phyloP scores from a whole-genome alignment of 2,888 invertebrate genomes.

The Mesorhabditis belari region DNA sequence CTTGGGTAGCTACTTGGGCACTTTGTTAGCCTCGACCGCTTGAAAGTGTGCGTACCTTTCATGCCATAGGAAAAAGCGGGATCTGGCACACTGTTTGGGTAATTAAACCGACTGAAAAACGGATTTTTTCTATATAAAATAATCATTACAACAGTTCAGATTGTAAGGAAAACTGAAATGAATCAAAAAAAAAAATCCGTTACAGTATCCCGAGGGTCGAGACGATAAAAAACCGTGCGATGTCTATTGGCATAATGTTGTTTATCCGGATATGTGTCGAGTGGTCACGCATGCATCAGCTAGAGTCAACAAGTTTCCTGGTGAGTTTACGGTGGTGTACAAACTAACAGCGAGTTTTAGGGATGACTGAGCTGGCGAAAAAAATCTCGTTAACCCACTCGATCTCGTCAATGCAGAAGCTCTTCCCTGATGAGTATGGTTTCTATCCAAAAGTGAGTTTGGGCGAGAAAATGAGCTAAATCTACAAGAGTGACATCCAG shows the following conservation, averaged over 20 bases:
- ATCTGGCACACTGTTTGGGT: too few species aligned
- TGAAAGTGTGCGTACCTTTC: too few species aligned
- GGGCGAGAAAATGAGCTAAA: conserved; percentile 51
- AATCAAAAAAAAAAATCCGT: too few species aligned
- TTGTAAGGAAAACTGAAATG: too few species aligned
- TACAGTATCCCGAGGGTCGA: conserved; percentile 48
- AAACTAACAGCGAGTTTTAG: conserved; percentile 32
- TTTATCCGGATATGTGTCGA: conserved; percentile 54
- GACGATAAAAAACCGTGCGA: conserved; percentile 54
- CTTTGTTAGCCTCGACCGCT: too few species aligned
- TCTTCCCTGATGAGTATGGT: conserved; percentile 57
- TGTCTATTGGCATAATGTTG: conserved; percentile 57
- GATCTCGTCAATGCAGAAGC: conserved; percentile 55
- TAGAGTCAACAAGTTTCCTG: conserved; percentile 58
- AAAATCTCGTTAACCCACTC: conserved; percentile 57
- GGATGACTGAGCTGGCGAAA: conserved; percentile 56
- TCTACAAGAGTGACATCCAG: too few species aligned
- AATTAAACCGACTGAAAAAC: too few species aligned
- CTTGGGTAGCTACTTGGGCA: too few species aligned
- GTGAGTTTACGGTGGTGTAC: conserved; percentile 28
- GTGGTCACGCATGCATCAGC: conserved; percentile 48
- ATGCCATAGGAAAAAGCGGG: too few species aligned
- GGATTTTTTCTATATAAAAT: too few species aligned
- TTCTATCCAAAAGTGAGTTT: conserved; percentile 58
- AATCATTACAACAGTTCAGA: too few species aligned